Base-by-base conservation (phyloP, 1,140 invertebrate genomes). In the Macrosteles quadrilineatus region DNA sequence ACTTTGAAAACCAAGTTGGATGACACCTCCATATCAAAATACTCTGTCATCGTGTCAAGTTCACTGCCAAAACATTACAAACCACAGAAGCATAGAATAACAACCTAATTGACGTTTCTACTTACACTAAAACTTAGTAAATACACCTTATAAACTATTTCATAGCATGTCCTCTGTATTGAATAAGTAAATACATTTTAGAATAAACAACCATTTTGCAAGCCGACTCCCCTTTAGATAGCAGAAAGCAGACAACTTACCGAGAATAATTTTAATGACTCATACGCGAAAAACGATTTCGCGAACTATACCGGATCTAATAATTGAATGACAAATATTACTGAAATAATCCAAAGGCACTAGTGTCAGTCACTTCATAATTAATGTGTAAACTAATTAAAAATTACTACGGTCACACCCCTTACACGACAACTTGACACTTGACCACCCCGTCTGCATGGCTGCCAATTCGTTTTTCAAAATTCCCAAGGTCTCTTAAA, bases 191-290 rank as follows among this genome's bases (percentile, higher is more conserved):
- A 36, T 36, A 36, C 4, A 36, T 36, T 36, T 36, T 36, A 14
- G 32, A 36, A 36, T 36, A 27, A 59, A 27, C 55, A 59, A 6
- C 55, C 55, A 59, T 59, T 59, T 59, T 59, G 55, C 55, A 59
- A 59, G 55, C 55, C 55, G 12, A 59, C 55, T 27, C 55, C 55
- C 55, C 27, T 50, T 3, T 11, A 50, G 55, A 4, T 36, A 36
- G n/a, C n/a, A n/a, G n/a, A n/a, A 4, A 59, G 55, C 55, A 59
- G 55, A 59, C 55, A 59, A 59, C 55, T 59, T 59, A 59, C 55
- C 55, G 23, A 59, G 55, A 59, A 29, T 59, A 29, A 21, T 50
- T 50, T 50, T 59, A 27, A 59, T 21, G 27, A 14, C 21, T 59
- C 55, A 59, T 59, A 59, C 55, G 27, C 55, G 27, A 59, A 59